Evolutionary conservation across 2,888 invertebrate genomes (phyloP).

Genomic region (Aporophyla lueneburgensis): DNA sequence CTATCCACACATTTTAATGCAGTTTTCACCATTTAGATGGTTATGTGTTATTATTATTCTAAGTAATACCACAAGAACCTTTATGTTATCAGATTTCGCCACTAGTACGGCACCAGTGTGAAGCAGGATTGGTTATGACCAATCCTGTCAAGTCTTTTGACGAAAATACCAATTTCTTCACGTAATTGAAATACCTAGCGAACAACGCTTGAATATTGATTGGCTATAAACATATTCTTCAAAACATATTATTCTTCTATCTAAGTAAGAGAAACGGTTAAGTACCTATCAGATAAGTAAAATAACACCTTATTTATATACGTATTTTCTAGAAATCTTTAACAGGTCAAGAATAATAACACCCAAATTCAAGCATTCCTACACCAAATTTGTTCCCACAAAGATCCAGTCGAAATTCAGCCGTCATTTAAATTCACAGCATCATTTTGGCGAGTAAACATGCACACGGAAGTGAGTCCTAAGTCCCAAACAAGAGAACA

Average conservation of each 20-base stretch:
- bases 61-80: too few relatives aligned
- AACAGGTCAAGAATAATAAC: neutral
- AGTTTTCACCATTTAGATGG: too few relatives aligned
- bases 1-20: too few relatives aligned
- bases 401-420: neutral
- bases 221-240: neutral
- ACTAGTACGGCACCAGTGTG: too few relatives aligned
- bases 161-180: neutral
- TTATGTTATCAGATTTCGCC: too few relatives aligned
- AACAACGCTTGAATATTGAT: neutral
- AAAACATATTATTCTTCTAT: neutral
- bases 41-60: too few relatives aligned
- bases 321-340: neutral
- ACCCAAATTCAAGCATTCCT: neutral
- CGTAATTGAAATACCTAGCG: neutral
- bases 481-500: conserved; percentile 54
- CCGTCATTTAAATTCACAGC: conserved; percentile 29
- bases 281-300: neutral
- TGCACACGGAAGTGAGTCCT: conserved; percentile 65
- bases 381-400: too few relatives aligned
- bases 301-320: too few relatives aligned
- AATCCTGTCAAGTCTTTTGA: too few relatives aligned
- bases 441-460: conserved; percentile 31
- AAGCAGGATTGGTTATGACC: neutral
- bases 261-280: neutral